phyloP scores from a whole-genome alignment of 2,797 vertebrate species.

The Rhynchonycteris naso region DNA sequence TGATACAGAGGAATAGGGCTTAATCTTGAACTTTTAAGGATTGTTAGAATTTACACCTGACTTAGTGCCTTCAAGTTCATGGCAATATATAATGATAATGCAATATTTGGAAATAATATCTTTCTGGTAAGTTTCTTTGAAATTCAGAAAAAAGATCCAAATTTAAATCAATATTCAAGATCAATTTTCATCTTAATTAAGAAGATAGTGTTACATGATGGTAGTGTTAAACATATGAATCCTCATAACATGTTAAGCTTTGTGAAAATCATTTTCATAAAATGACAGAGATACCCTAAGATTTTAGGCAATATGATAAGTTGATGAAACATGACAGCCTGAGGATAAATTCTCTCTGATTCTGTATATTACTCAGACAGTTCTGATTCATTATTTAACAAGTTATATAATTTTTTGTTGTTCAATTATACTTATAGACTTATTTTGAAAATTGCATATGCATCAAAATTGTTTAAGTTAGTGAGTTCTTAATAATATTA shows the following conservation, averaged over 20 bases:
- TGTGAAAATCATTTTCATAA: neutral
- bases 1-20: neutral
- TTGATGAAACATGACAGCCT: neutral
- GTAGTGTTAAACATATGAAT: neutral
- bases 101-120: neutral
- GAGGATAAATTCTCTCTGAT: neutral
- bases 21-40: neutral
- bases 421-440: neutral
- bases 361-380: neutral
- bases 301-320: slow-evolving; percentile 1
- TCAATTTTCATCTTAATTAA: neutral
- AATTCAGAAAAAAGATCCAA: slow-evolving; percentile 4
- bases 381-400: neutral
- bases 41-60: neutral
- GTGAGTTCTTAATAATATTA: slow-evolving; percentile 23
- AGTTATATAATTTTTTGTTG: neutral
- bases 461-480: slow-evolving; percentile 23
- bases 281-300: neutral
- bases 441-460: slow-evolving; percentile 7
- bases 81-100: neutral
- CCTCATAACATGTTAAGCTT: neutral
- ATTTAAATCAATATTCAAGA: slow-evolving; percentile 1
- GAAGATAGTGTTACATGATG: neutral
- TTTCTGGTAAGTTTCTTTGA: neutral
- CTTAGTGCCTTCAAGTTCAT: neutral